These are phyloP conservation scores for Drosophila pullipes DNA, from an alignment of 2,888 invertebrate genomes.

Conservation along the genomic window DNA sequence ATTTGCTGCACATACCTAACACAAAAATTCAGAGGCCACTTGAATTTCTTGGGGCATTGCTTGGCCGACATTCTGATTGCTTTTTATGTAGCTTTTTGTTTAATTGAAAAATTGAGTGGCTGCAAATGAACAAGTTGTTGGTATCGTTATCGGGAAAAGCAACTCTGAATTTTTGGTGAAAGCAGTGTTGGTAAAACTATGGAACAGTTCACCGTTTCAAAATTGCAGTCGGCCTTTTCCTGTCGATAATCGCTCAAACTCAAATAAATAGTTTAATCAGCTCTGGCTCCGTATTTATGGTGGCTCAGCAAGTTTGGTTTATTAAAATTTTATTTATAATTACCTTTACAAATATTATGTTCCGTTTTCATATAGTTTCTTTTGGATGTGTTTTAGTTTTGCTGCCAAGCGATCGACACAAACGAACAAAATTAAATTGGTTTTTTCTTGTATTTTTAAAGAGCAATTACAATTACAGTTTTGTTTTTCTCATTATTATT, in stretches of 20 bases:
- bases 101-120: constrained; percentile 44
- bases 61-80: constrained; percentile 82
- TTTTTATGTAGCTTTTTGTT: constrained; percentile 16
- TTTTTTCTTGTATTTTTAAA: constrained; percentile 70
- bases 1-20: constrained; percentile 86
- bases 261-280: neutral
- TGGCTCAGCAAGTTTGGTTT: constrained; percentile 39
- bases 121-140: constrained; percentile 9
- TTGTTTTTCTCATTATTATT: constrained; percentile 77
- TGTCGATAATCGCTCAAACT: constrained; percentile 9
- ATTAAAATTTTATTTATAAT: constrained; percentile 70
- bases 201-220: neutral
- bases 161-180: constrained; percentile 32
- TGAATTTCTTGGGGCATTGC: constrained; percentile 86
- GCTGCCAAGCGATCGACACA: constrained; percentile 64
- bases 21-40: constrained; percentile 89
- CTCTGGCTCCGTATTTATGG: constrained; percentile 20
- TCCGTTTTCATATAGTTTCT: constrained; percentile 57
- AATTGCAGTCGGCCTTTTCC: neutral
- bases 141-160: constrained; percentile 43
- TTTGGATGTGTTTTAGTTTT: constrained; percentile 45
- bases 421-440: constrained; percentile 61
- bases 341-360: constrained; percentile 72
- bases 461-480: constrained; percentile 79
- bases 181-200: constrained; percentile 22